A percentile compares a stretch with the other conserved stretches of the same genome.
These are phyloP conservation scores for Glomeris marginata DNA, from an alignment of 2,888 invertebrate genomes.

Conservation along the genomic window DNA sequence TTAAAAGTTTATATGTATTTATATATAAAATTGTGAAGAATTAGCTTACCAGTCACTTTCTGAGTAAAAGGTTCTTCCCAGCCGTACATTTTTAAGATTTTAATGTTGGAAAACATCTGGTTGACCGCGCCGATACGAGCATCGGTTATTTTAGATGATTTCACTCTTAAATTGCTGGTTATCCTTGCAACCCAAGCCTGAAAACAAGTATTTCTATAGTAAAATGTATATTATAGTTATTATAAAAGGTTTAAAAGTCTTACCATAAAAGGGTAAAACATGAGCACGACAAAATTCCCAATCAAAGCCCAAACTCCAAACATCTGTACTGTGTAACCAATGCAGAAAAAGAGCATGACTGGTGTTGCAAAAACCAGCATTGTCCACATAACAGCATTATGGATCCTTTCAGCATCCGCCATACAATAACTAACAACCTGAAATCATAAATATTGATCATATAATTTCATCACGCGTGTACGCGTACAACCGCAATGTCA, in stretches of 20 bases:
- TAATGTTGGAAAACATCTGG: constrained; percentile 38
- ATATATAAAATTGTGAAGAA: too few relatives aligned
- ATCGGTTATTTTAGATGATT: constrained; percentile 26
- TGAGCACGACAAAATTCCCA: constrained; percentile 29
- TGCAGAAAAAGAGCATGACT: constrained; percentile 28
- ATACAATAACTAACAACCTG: constrained; percentile 12
- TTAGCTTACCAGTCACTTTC: constrained; percentile 25
- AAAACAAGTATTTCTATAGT: constrained; percentile 12
- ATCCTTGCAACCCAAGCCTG: constrained; percentile 25
- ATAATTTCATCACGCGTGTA: too few relatives aligned
- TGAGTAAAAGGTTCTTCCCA: constrained; percentile 39
- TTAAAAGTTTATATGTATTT: too few relatives aligned
- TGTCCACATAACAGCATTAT: constrained; percentile 24
- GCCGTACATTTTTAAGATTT: constrained; percentile 40
- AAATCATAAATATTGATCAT: too few relatives aligned
- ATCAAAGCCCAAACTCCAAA: constrained; percentile 34
- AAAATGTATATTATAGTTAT: too few relatives aligned
- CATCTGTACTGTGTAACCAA: constrained; percentile 29
- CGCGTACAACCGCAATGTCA: too few relatives aligned
- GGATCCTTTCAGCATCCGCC: constrained; percentile 22
- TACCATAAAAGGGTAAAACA: constrained; percentile 34
- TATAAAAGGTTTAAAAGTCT: too few relatives aligned
- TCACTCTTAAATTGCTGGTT: constrained; percentile 23
- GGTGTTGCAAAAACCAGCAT: constrained; percentile 26
- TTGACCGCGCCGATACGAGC: constrained; percentile 33